phyloP scores from a whole-genome alignment of 2,888 invertebrate genomes.

The Acrobasis consociella region DNA sequence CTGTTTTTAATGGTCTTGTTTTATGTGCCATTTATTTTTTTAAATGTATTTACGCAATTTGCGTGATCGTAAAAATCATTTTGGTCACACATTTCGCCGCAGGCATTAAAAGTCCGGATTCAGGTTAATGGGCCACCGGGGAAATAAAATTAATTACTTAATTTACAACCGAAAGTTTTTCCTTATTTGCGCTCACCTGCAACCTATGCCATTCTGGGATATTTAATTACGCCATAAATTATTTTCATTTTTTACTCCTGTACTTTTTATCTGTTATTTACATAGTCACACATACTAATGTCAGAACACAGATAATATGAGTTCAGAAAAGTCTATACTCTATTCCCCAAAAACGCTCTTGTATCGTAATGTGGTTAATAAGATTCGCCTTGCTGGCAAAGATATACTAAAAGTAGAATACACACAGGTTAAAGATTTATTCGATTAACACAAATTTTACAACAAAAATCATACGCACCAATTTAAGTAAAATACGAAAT shows the following conservation, averaged over 20 bases:
- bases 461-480: no score
- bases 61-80: conserved; percentile 18
- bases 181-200: conserved; percentile 6
- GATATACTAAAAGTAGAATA: no score
- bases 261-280: no score
- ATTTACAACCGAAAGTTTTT: conserved; percentile 19
- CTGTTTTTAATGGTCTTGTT: conserved; percentile 11
- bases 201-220: neutral
- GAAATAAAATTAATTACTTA: conserved; percentile 25
- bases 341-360: no score
- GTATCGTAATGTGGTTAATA: no score
- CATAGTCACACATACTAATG: no score
- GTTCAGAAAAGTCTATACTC: no score
- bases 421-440: no score
- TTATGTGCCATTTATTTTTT: conserved; percentile 5
- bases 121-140: conserved; percentile 23
- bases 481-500: no score
- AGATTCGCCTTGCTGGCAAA: no score
- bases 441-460: no score
- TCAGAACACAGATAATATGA: no score
- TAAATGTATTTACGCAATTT: conserved; percentile 16
- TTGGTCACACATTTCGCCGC: conserved; percentile 7
- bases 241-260: neutral
- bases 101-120: conserved; percentile 11
- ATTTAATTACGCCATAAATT: neutral